Conservation (phyloP, 2,797 vertebrate genomes). For the Brachymystax lenok region DNA sequence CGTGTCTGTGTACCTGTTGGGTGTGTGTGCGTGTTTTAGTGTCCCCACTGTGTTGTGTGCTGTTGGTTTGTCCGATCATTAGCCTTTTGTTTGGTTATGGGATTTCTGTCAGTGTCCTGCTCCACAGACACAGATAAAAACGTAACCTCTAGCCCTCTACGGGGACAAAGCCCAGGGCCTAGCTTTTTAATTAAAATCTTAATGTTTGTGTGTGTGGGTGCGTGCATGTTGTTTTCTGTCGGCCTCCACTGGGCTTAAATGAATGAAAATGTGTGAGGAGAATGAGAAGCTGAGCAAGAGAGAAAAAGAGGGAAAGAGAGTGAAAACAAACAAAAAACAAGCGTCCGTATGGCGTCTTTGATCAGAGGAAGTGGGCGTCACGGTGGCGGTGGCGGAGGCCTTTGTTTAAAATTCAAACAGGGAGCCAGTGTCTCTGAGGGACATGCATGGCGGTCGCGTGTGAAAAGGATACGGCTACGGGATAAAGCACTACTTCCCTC, state of each 20-base stretch:
- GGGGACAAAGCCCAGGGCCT: constrained; percentile 54
- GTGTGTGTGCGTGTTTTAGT: constrained; percentile 22
- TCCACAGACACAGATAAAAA: constrained; percentile 49
- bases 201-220: constrained; percentile 55
- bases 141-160: constrained; percentile 49
- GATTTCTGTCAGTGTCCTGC: constrained; percentile 57
- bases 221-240: constrained; percentile 20
- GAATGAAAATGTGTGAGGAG: constrained; percentile 68
- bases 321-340: constrained; percentile 36
- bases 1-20: background rate
- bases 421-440: constrained; percentile 25
- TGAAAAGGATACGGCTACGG: constrained; percentile 33
- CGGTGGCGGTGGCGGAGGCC: constrained; percentile 30
- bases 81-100: constrained; percentile 55
- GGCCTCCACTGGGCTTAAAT: constrained; percentile 48
- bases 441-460: constrained; percentile 18
- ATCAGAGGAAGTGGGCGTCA: constrained; percentile 51
- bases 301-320: constrained; percentile 14
- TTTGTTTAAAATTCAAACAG: constrained; percentile 57
- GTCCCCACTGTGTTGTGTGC: constrained; percentile 12
- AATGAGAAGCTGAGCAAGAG: constrained; percentile 38
- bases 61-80: constrained; percentile 29
- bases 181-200: constrained; percentile 73
- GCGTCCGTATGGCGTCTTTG: constrained; percentile 37
- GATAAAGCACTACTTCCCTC: constrained; percentile 13